Base-by-base conservation (phyloP, 2,113 vertebrate species). In the Urocynchramus pylzowi region DNA sequence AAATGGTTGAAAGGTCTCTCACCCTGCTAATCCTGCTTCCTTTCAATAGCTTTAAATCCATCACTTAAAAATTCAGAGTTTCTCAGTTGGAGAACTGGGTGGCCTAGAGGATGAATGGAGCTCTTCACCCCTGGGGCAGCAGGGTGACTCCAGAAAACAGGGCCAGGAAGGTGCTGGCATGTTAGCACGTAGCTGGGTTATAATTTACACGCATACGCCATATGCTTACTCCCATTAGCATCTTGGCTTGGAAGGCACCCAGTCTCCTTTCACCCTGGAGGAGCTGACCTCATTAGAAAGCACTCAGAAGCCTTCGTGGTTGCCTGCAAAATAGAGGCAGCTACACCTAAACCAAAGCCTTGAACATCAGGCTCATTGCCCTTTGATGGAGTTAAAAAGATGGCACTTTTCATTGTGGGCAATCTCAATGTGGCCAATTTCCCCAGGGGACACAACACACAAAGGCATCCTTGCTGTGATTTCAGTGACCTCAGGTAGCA, bases 61-160 rank as follows among this genome's bases (percentile, higher is more conserved):
- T 97, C 97, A 97, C 95, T 97, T 70, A 97, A 97, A 97, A 97
- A 97, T 97, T 91, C 93, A 54, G 22, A 80, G 70, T 93, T 97
- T 96, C 84, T 95, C 74, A 86, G 73, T 42, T 93, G 93, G 57
- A 93, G 73, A 96, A 37, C 95, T 97, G 97, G 96, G 96, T 97
- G 97, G 97, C 97, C 96, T 86, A 77, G 57, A 84, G 91, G 90
- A 97, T 97, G 94, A 97, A 97, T 97, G 92, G 64, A 95, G 70
- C 44, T 86, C 79, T 95, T 97, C 96, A 96, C 92, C 94, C 78
- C 92, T 87, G 86, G 91, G 86, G 91, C 94, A 97, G 90, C 30
- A 81, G 50, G 82, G 54, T 90, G 54, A 89, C 92, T 96, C 49
- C 80, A 93, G 71, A 91, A 70, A 90, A 68, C 79, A 90, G 79